Base-by-base conservation (phyloP, 2,888 invertebrate genomes). In the Steinernema carpocapsae region DNA sequence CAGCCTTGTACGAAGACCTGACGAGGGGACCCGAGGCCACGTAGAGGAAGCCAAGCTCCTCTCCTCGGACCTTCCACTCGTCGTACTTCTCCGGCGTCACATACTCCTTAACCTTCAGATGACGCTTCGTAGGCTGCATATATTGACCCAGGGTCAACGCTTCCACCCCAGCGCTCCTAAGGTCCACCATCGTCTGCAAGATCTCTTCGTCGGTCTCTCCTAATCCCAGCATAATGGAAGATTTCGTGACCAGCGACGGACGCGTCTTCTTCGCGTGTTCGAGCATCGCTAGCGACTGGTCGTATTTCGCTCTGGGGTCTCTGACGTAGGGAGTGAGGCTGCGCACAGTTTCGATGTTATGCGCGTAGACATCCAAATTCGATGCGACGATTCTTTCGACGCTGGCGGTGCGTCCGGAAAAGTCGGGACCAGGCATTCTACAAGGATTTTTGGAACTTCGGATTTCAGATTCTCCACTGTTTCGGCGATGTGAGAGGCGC, bases 71-170 rank as follows among this genome's bases (percentile, higher is more conserved):
- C 24, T 82, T 85, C 86, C 85, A 85, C 51, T 80, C 76, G 71
- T 87, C 86, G 76, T 87, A 99, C 89, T 94, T 95, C 78, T 93
- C 93, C 0, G 97, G 97, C 0, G 95, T 96, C 0, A 99, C 94
- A 89, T 97, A 99, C 88, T 99, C 97, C 72, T 84, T 85, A 26
- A 88, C 86, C n/a, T 86, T 94, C 32, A 99, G 90, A 88, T 99
- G 99, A 10, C 93, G 91, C 87, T 95, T 97, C 0, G 97, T 99
- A 0, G 99, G 99, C 88, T 99, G 99, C 97, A 99, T 99, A 89
- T 99, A 99, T 87, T 99, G 99, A 0, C 99, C 99, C 4, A 99
- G 90, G 0, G 99, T 99, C 0, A 99, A 89, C 88, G 97, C 97
- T 89, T 97, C 97, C 0, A 99, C 97, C 45, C 92, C 93, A 52